Evolutionary conservation across 2,797 vertebrate species (phyloP).

Genomic region (Sebastes matsubarae): DNA sequence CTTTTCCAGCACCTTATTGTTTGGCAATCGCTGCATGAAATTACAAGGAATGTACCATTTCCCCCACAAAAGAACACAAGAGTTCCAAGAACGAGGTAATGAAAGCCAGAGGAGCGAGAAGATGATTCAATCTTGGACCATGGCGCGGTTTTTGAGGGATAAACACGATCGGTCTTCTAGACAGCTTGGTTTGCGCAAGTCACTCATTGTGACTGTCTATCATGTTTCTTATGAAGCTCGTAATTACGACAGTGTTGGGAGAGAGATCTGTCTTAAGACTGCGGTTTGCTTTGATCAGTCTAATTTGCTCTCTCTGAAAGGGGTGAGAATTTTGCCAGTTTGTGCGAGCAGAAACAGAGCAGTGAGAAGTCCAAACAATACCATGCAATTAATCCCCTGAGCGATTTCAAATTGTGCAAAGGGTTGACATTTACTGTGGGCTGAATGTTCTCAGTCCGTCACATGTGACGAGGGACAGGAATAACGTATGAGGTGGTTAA

Average conservation of each 20-base stretch:
- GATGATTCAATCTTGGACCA: conserved; percentile 63
- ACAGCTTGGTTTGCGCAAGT: conserved; percentile 71
- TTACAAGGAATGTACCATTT: conserved; percentile 41
- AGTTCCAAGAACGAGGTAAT: conserved; percentile 55
- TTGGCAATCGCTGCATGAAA: conserved; percentile 54
- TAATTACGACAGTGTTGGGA: conserved; percentile 63
- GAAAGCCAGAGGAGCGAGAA: conserved; percentile 70
- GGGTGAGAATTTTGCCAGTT: conserved; percentile 46
- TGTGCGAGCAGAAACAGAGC: conserved; percentile 44
- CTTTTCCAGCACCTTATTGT: conserved; percentile 45
- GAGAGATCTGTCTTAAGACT: conserved; percentile 58
- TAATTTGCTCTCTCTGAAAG: conserved; percentile 43
- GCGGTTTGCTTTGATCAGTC: conserved; percentile 72
- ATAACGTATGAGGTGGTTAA: conserved; percentile 24
- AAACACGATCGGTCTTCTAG: conserved; percentile 75
- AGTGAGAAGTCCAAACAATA: conserved; percentile 19
- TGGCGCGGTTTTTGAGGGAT: conserved; percentile 62
- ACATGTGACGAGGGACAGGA: not conserved
- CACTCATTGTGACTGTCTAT: conserved; percentile 67
- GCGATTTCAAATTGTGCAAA: conserved; percentile 46
- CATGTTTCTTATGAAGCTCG: conserved; percentile 62
- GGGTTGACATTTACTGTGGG: conserved; percentile 28
- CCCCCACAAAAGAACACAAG: conserved; percentile 35
- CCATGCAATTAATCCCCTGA: conserved; percentile 37
- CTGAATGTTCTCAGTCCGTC: not conserved